Evolutionary conservation across 2,113 vertebrate species (phyloP).

Genomic region (Gallinago media): DNA sequence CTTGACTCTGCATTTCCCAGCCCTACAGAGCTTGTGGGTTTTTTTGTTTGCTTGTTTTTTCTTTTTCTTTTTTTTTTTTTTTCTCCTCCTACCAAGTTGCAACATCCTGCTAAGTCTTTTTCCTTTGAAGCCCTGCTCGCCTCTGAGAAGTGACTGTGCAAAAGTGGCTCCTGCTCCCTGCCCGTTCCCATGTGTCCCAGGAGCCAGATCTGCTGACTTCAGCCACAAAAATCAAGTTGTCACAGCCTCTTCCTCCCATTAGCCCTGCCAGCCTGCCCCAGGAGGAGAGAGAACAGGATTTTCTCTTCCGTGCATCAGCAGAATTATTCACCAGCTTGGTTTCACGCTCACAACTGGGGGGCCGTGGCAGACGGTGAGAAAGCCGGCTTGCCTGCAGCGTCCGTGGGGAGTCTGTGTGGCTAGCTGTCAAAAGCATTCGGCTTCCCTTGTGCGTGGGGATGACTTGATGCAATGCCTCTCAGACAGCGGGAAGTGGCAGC

Average conservation of each 20-base stretch:
- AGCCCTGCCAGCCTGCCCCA: slow-evolving; percentile 32
- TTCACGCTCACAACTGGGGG: neutral
- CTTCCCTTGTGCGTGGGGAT: neutral
- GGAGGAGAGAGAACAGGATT: slow-evolving; percentile 41
- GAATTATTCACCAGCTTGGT: slow-evolving; percentile 58
- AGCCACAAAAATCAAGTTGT: slow-evolving; percentile 61
- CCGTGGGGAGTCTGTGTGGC: slow-evolving; percentile 21
- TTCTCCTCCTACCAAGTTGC: slow-evolving; percentile 48
- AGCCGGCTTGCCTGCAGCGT: neutral
- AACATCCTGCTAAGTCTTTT: slow-evolving; percentile 37
- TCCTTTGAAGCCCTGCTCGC: slow-evolving; percentile 42
- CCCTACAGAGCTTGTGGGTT: slow-evolving; percentile 3
- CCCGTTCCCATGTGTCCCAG: slow-evolving; percentile 41
- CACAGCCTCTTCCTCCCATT: slow-evolving; percentile 51
- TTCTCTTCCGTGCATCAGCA: slow-evolving; percentile 57
- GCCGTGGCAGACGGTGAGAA: neutral
- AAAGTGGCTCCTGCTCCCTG: slow-evolving; percentile 51
- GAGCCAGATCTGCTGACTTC: slow-evolving; percentile 50
- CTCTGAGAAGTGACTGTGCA: slow-evolving; percentile 54
- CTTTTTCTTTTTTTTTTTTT: neutral
- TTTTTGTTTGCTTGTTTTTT: slow-evolving; percentile 24
- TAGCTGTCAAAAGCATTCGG: neutral
- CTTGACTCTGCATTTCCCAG: slow-evolving; percentile 51
- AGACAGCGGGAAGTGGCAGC: neutral
- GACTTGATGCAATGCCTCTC: neutral